Percentiles rank a stretch among this genome's conserved stretches.
Conservation (phyloP, 2,888 invertebrate species). For the Ptilodon capucinus region DNA sequence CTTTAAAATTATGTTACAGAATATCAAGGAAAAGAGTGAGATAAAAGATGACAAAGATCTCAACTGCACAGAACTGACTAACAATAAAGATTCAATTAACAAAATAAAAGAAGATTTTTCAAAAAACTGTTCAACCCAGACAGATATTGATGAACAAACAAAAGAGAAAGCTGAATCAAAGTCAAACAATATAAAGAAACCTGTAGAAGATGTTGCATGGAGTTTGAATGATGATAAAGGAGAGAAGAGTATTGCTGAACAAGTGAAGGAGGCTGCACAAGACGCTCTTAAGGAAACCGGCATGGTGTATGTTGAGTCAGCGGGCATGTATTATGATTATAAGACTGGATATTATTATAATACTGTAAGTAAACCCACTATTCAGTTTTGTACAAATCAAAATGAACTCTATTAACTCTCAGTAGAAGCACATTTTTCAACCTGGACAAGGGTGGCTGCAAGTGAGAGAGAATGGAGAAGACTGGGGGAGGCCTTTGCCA, state of each 20-base stretch:
- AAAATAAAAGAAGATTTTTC: conserved; percentile 5
- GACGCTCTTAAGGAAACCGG: conserved; percentile 88
- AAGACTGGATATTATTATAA: conserved; percentile 95
- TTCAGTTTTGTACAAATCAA: background rate
- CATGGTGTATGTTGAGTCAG: conserved; percentile 93
- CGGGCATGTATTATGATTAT: conserved; percentile 94
- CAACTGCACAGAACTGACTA: background rate
- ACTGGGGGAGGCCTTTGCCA: no score
- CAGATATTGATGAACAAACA: conserved; percentile 16
- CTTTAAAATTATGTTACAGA: background rate
- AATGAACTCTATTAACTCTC: background rate
- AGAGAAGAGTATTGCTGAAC: conserved; percentile 84
- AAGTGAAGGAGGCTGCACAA: conserved; percentile 90
- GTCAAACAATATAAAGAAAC: conserved; percentile 2
- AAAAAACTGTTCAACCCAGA: conserved; percentile 40
- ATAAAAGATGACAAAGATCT: background rate
- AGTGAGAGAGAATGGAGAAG: no score
- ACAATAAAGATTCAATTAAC: background rate
- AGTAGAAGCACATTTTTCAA: no score
- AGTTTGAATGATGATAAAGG: conserved; percentile 40
- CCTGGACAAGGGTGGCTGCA: no score
- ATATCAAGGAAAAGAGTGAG: background rate
- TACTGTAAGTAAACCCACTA: conserved; percentile 83
- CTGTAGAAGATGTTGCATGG: conserved; percentile 44
- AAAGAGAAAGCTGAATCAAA: conserved; percentile 10